Base-by-base conservation (phyloP, 2,797 vertebrate species). In the Ptychadena robeensis region DNA sequence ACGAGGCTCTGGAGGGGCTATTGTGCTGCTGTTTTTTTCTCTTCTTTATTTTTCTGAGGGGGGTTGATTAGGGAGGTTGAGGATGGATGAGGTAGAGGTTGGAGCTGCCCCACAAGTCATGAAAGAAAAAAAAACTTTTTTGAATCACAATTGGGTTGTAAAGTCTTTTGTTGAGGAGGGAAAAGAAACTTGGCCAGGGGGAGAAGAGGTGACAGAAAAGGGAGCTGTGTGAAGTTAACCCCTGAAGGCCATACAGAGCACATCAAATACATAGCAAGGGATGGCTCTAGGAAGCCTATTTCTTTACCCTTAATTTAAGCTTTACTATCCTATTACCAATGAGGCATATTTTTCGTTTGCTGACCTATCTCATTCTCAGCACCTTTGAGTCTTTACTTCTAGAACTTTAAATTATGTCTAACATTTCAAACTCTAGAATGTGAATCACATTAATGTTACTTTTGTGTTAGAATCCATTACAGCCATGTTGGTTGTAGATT, bases 71-170 rank as follows among this genome's bases (percentile, higher is more conserved):
- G 57, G 64, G 80, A 67, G 37, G 38, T 53, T 78, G 80, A 79
- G 84, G 65, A 32, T 71, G 76, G 85, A 73, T 85, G 88, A 87
- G 82, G 73, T 87, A 28, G 79, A 57, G 73, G 82, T 88, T 89
- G 64, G 87, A 85, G 78, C 72, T 85, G 86, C 86, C 86, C 82
- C 66, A 70, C 87, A 87, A 68, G 40, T 79, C 15, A 53, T 9
- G 1, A 86, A 90, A 40, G 64, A 86, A 89, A 88, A 85, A 88
- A 91, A 90, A 91, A 93, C 91, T 89, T 92, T 93, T 92, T 91
- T 93, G 94, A 94, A 94, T 94, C 92, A 94, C 91, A 94, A 94
- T 94, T 91, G 92, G 89, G 87, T 91, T 91, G 85, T 85, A 75
- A 75, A 85, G 89, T 88, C 92, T 93, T 92, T 93, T 85, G 83